Conservation (phyloP, 2,888 invertebrate genomes). For the Arctia plantaginis region DNA sequence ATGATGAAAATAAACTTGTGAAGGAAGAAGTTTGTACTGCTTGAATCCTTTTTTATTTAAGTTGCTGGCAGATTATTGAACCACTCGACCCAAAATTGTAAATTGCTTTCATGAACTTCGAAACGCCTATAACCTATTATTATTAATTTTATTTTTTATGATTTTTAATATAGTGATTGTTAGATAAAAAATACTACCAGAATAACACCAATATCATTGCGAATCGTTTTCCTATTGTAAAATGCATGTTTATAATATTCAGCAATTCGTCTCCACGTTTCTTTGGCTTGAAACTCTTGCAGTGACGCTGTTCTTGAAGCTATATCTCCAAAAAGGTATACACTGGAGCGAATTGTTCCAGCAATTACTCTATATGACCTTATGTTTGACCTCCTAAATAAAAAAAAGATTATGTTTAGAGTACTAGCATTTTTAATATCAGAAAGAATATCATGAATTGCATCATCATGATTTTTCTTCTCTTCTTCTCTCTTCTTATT, state of each 20-base stretch:
- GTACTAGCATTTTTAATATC: too few relatives aligned
- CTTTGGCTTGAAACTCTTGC: not conserved
- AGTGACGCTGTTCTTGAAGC: not conserved
- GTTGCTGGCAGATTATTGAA: too few relatives aligned
- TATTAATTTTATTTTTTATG: too few relatives aligned
- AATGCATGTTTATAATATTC: not conserved
- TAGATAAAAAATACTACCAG: slow-evolving; percentile 4
- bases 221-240: not conserved
- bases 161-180: not conserved
- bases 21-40: too few relatives aligned
- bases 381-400: not conserved
- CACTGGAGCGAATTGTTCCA: slow-evolving; percentile 4
- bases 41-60: too few relatives aligned
- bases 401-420: not conserved
- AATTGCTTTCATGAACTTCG: too few relatives aligned
- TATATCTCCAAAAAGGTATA: not conserved
- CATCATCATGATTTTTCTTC: too few relatives aligned
- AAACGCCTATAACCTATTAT: too few relatives aligned
- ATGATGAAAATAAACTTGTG: too few relatives aligned
- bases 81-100: too few relatives aligned
- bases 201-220: slow-evolving; percentile 12
- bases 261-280: slow-evolving; percentile 13
- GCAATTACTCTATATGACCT: slow-evolving; percentile 9
- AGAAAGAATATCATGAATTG: too few relatives aligned
- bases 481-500: too few relatives aligned